A percentile compares a stretch with the other conserved stretches of the same genome.
Evolutionary conservation across 2,888 invertebrate genomes (phyloP).

Genomic region (Drosophila neoperkinsi): DNA sequence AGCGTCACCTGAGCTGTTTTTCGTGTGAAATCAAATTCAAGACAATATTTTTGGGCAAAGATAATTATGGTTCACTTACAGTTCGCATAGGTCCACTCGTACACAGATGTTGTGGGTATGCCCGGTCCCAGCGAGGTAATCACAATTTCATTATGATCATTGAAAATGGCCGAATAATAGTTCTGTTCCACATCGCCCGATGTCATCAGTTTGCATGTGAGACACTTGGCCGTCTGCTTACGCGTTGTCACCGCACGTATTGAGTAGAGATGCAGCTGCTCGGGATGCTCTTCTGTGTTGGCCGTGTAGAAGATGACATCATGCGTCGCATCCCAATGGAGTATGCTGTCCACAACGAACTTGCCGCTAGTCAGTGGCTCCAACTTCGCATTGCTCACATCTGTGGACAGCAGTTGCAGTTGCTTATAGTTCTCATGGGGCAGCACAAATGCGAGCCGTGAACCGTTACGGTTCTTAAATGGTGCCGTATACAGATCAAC

Average conservation of each 20-base stretch:
- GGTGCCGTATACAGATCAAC: constrained; percentile 91
- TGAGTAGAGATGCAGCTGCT: constrained; percentile 92
- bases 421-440: constrained; percentile 90
- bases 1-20: constrained; percentile 76
- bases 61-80: constrained; percentile 61
- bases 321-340: constrained; percentile 89
- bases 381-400: constrained; percentile 51
- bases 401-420: constrained; percentile 87
- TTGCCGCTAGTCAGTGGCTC: constrained; percentile 88
- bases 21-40: not conserved
- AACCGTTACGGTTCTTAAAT: constrained; percentile 89
- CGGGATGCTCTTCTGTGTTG: constrained; percentile 90
- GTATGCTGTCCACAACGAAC: constrained; percentile 90
- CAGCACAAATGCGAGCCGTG: constrained; percentile 89
- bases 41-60: accelerated
- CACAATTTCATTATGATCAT: constrained; percentile 89
- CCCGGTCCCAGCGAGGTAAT: constrained; percentile 94
- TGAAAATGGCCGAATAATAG: constrained; percentile 88
- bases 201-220: constrained; percentile 89
- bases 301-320: constrained; percentile 93
- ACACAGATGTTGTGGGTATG: constrained; percentile 90
- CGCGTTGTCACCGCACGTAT: constrained; percentile 86
- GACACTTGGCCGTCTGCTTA: constrained; percentile 87
- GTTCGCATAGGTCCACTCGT: constrained; percentile 82
- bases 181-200: constrained; percentile 80